A percentile compares a stretch with the other conserved stretches of the same genome.
These are phyloP conservation scores for Ptychoptera albimana DNA, from an alignment of 2,888 invertebrate genomes.

Conservation along the genomic window DNA sequence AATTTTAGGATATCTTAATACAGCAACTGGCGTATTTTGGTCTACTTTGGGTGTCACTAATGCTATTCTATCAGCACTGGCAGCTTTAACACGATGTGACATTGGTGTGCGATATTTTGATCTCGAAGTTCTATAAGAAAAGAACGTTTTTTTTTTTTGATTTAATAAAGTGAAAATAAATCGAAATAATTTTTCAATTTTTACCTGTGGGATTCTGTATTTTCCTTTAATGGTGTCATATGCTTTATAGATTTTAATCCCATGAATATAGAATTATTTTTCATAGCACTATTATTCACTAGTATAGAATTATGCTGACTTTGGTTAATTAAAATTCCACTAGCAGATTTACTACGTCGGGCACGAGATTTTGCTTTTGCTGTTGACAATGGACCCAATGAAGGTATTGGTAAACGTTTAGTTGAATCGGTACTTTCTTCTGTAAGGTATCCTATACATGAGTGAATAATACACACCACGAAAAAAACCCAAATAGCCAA, in stretches of 20 bases:
- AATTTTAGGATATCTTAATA: slow-evolving; percentile 27
- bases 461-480: slow-evolving; percentile 1
- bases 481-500: not conserved
- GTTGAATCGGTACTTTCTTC: slow-evolving; percentile 21
- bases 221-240: too few species aligned
- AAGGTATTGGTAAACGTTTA: slow-evolving; percentile 12
- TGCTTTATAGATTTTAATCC: too few species aligned
- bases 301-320: slow-evolving; percentile 7
- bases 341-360: slow-evolving; percentile 24
- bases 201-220: too few species aligned
- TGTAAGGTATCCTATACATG: slow-evolving; percentile 29
- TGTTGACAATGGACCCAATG: slow-evolving; percentile 24
- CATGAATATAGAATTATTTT: too few species aligned
- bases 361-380: slow-evolving; percentile 23
- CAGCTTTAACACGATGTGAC: slow-evolving; percentile 19
- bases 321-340: slow-evolving; percentile 11
- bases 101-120: slow-evolving; percentile 24
- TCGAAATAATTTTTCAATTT: too few species aligned
- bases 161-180: too few species aligned
- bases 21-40: slow-evolving; percentile 18
- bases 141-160: too few species aligned
- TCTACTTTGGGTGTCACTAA: slow-evolving; percentile 15
- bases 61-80: slow-evolving; percentile 23
- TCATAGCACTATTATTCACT: too few species aligned
- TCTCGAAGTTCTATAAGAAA: slow-evolving; percentile 18